phyloP scores from a whole-genome alignment of 2,888 invertebrate species.

The Microplitis manilae region DNA sequence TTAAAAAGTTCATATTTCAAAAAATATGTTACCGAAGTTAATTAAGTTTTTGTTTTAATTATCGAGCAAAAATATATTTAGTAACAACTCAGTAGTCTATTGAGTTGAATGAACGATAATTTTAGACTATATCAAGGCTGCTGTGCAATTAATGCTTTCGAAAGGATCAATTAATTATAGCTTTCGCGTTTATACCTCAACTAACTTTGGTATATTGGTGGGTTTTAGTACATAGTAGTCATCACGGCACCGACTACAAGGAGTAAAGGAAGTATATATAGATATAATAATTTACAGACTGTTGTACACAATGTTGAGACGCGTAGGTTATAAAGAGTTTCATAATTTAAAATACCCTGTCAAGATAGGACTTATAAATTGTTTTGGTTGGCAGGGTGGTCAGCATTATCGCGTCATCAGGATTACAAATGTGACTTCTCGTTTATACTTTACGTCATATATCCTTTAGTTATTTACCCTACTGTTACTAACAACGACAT shows the following conservation, averaged over 20 bases:
- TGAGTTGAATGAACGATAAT: conserved; percentile 37
- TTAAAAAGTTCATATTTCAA: neutral
- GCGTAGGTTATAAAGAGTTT: conserved; percentile 60
- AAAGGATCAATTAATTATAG: conserved; percentile 41
- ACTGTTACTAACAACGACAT: neutral
- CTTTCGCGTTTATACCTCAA: conserved; percentile 35
- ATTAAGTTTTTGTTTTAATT: conserved; percentile 11
- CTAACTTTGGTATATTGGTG: conserved; percentile 17
- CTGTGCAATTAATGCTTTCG: conserved; percentile 40
- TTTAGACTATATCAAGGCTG: conserved; percentile 20
- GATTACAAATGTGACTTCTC: conserved; percentile 57
- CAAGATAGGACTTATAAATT: conserved; percentile 65
- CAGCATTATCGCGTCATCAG: conserved; percentile 65
- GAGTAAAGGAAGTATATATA: conserved; percentile 30
- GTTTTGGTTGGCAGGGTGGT: conserved; percentile 60
- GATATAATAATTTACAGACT: conserved; percentile 27
- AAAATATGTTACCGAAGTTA: conserved; percentile 1
- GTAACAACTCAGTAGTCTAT: conserved; percentile 22
- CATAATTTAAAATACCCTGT: conserved; percentile 63
- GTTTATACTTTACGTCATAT: conserved; percentile 29
- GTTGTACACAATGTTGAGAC: conserved; percentile 37
- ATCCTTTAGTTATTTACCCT: neutral
- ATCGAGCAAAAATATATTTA: conserved; percentile 4
- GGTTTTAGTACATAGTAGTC: neutral
- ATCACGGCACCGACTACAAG: conserved; percentile 9